Evolutionary conservation across 2,113 vertebrate species (phyloP), one percentile per base, ranked within the genome.

Genomic region (Echinops telfairi): DNA sequence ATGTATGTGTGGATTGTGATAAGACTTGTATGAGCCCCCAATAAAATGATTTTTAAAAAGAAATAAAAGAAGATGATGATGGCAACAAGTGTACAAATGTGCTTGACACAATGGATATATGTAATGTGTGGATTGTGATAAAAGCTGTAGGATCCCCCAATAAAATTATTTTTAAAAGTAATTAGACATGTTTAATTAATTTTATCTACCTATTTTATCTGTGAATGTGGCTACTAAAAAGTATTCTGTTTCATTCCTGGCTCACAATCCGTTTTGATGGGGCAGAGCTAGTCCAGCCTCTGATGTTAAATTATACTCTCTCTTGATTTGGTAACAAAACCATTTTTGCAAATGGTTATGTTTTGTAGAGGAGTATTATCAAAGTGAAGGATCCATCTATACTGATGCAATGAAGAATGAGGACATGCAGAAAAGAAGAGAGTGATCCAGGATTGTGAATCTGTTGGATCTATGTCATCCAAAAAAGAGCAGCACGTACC

Each of bases 201-300:
- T 91, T 88, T 36, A 85, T 76, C 83, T 29, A 2, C 83, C 77
- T 78, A 27, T 86, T 90, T 73, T 53, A 8, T 76, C 43, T 68
- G 40, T 62, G 60, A 31, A 58, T 17, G 33, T 66, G 60, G 36
- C 36, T 68, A 60, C 38, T 31, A 68, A 58, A n/a, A 89, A 53
- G 33, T n/a, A 92, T 66, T 76, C 33, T 62, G 36, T 91, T 31
- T 53, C 0, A 80, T 66, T 79, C 11, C 4, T 43, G 33, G 14
- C 31, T 91, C 80, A 23, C 27, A 29, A 47, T 71, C 57, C 62
- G 1, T 81, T 89, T 80, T 23, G 60, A 57, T 36, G 36, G 66
- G 14, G 75, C 11, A 86, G 14, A 8, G 9, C 20, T 68, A 38
- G 27, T 33, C 31, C 70, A 88, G 15, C 11, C 2, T 68, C 58